Base-by-base conservation (phyloP, 2,113 vertebrate species). In the Bufo bufo region DNA sequence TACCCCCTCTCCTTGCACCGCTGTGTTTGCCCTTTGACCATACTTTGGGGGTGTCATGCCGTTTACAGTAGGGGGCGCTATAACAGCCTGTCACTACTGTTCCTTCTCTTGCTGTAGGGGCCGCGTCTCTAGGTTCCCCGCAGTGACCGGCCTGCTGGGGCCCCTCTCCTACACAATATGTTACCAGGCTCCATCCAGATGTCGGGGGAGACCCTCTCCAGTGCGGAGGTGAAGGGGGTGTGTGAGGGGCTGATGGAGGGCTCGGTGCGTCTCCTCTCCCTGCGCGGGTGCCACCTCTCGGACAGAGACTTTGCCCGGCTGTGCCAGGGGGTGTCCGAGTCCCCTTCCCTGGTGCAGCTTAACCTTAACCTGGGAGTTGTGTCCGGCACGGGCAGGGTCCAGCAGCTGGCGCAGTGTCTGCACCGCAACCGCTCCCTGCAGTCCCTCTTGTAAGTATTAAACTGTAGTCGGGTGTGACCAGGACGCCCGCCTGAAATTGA, bases 331-430 rank as follows among this genome's bases (percentile, higher is more conserved):
- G 96, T 96, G 4, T 96, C 97, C 0, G 97, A 97, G 90, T 96
- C 96, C 0, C 94, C 91, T 85, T 96, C 96, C 6, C 94, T 99
- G 82, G 97, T 97, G 0, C 98, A 99, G 92, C 96, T 99, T 85
- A 99, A 99, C 93, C 97, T 99, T 71, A 99, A 98, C 92, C 95
- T 99, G 90, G 98, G 97, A 19, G 97, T 98, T 81, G 97, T 98
- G 87, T 97, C 96, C 89, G 95, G 95, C 90, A 93, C 95, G 90
- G 91, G 90, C 87, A 95, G 98, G 85, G 96, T 97, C 19, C 95
- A 96, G 88, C 96, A 97, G 92, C 94, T 99, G 91, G 97, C 97
- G 0, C 96, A 98, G 59, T 97, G 97, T 88, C 95, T 99, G 86
- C 94, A 93, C 91, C 90, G 94, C 69, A 99, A 99, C 95, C 96